These are phyloP conservation scores for Nesogale talazaci DNA, from an alignment of 2,113 vertebrate genomes.

Conservation along the genomic window DNA sequence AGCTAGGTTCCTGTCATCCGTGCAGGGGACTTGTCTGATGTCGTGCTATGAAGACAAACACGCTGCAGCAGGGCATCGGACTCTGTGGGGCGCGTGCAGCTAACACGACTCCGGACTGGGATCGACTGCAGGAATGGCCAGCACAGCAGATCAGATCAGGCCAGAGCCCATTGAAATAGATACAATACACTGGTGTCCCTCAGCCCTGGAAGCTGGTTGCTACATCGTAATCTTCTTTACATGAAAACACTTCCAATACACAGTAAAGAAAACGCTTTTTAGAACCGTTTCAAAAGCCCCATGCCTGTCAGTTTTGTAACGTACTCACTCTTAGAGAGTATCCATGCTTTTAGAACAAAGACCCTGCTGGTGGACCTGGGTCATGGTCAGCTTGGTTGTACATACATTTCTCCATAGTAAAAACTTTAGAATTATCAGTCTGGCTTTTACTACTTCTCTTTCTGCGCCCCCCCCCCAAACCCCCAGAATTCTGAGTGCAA, in stretches of 20 bases:
- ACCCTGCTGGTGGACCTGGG: too few species aligned
- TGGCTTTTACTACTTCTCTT: not conserved
- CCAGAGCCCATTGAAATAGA: not conserved
- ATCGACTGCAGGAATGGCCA: not conserved
- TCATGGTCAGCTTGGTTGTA: too few species aligned
- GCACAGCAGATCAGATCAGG: not conserved
- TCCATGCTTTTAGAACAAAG: not conserved
- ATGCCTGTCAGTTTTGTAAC: not conserved
- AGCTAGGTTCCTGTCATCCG: not conserved
- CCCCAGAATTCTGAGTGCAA: too few species aligned
- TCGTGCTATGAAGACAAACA: not conserved
- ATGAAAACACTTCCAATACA: not conserved
- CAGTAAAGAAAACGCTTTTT: not conserved
- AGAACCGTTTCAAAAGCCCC: not conserved
- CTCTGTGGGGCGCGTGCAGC: not conserved
- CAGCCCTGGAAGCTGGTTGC: not conserved
- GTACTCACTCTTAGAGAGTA: too few species aligned
- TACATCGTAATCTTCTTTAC: not conserved
- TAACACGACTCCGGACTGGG: not conserved
- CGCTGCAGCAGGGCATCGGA: not conserved
- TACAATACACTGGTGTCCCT: not conserved
- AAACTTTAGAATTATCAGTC: not conserved
- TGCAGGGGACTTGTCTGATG: not conserved
- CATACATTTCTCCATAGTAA: too few species aligned
- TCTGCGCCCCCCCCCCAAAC: too few species aligned